Evolutionary conservation across 2,888 invertebrate genomes (phyloP).

Genomic region (Ectropis crepuscularia): DNA sequence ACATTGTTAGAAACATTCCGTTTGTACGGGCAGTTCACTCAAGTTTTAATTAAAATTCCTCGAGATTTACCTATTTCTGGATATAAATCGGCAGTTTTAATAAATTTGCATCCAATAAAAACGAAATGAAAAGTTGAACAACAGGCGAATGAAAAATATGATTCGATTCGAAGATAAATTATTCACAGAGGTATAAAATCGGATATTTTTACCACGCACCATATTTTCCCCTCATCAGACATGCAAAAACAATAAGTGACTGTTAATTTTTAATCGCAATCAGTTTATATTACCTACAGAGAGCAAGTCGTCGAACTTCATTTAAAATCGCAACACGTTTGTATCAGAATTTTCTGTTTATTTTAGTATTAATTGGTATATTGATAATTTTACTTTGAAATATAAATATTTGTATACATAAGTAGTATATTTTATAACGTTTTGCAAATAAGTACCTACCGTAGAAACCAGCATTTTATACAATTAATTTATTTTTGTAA

Average conservation of each 20-base stretch:
- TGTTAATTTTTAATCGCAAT: conserved; percentile 27
- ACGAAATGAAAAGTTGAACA: conserved; percentile 22
- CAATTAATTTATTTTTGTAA: no score
- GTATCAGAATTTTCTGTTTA: neutral
- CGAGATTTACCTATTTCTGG: neutral
- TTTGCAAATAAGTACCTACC: no score
- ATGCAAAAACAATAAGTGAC: conserved; percentile 34
- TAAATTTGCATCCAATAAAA: conserved; percentile 27
- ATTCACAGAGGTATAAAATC: conserved; percentile 29
- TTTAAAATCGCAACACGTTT: conserved; percentile 2
- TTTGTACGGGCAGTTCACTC: neutral
- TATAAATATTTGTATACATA: no score
- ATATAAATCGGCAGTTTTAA: conserved; percentile 12
- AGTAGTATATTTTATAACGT: no score
- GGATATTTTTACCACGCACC: conserved; percentile 26
- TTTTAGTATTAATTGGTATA: no score
- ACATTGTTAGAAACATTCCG: no score
- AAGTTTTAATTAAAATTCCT: neutral
- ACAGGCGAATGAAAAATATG: conserved; percentile 25
- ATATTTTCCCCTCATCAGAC: conserved; percentile 30
- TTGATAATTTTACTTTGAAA: no score
- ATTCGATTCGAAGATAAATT: conserved; percentile 25
- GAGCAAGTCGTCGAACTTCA: conserved; percentile 13
- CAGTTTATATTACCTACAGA: conserved; percentile 21
- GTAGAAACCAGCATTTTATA: no score